Percentiles rank a stretch among this genome's conserved stretches.
Evolutionary conservation across 2,797 vertebrate genomes (phyloP).

Genomic region (Pseudomugil gertrudae): DNA sequence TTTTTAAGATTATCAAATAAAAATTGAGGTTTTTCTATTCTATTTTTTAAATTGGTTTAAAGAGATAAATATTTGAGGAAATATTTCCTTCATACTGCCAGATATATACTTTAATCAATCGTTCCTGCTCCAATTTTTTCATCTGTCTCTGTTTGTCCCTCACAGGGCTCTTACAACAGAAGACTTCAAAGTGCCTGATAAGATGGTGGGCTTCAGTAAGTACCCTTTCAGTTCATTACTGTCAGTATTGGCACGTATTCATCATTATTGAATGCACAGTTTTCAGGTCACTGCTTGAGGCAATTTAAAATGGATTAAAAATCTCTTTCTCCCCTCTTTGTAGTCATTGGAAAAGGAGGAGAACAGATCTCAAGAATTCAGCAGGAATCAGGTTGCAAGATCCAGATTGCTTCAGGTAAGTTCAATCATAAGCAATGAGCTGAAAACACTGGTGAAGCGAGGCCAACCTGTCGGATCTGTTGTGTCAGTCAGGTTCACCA

Average conservation of each 20-base stretch:
- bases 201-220: conserved; percentile 99
- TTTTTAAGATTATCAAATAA: too few species aligned
- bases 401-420: conserved; percentile 97
- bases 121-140: background rate
- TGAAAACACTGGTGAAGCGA: too few species aligned
- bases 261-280: conserved; percentile 50
- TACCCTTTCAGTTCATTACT: conserved; percentile 57
- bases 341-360: conserved; percentile 98
- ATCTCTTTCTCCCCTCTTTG: conserved; percentile 38
- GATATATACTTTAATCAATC: background rate
- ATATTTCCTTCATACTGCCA: background rate
- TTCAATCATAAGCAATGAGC: background rate
- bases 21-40: background rate
- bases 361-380: conserved; percentile 99
- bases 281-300: conserved; percentile 43
- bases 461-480: too few species aligned
- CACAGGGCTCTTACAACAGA: conserved; percentile 95
- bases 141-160: conserved; percentile 38
- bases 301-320: conserved; percentile 22
- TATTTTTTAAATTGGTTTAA: background rate
- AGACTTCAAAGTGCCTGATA: conserved; percentile 99
- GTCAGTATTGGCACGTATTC: conserved; percentile 35
- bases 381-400: conserved; percentile 98
- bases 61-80: background rate
- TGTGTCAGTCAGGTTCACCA: too few species aligned